Percentiles rank a stretch among this genome's conserved stretches.
Evolutionary conservation across 1,140 invertebrate genomes (phyloP).

Genomic region (Cherax destructor): DNA sequence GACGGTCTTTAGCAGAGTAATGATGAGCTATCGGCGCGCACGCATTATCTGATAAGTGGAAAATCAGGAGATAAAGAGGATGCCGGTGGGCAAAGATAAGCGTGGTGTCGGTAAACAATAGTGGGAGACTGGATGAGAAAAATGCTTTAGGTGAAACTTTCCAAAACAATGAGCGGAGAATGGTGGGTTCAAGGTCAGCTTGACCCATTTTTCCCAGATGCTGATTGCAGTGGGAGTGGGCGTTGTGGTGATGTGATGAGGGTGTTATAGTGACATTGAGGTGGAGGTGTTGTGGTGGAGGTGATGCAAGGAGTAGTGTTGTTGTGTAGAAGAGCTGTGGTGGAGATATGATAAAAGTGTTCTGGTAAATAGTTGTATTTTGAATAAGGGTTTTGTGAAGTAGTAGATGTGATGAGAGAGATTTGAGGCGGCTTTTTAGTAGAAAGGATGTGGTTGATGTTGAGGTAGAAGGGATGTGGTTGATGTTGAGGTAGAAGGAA

Average conservation of each 20-base stretch:
- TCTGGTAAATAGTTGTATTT: background rate
- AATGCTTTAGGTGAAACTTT: background rate
- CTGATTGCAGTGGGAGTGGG: background rate
- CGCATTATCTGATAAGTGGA: conserved; percentile 13
- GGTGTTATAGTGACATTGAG: background rate
- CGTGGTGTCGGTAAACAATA: background rate
- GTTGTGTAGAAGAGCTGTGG: background rate
- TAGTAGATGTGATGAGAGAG: background rate
- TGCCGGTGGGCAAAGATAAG: background rate
- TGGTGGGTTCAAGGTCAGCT: background rate
- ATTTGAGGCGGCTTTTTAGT: too few relatives aligned
- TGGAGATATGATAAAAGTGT: background rate
- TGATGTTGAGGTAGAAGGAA: too few relatives aligned
- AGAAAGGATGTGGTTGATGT: too few relatives aligned
- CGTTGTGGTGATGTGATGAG: background rate
- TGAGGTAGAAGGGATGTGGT: too few relatives aligned
- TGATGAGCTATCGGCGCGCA: background rate
- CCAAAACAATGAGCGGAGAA: background rate
- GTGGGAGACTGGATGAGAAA: background rate
- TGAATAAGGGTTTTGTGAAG: background rate
- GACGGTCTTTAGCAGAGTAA: background rate
- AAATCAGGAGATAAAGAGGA: background rate
- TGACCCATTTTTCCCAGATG: background rate
- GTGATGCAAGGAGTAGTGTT: background rate
- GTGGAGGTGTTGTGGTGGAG: background rate